These are phyloP conservation scores for Micromys minutus DNA, from an alignment of 2,113 vertebrate species.

Conservation along the genomic window DNA sequence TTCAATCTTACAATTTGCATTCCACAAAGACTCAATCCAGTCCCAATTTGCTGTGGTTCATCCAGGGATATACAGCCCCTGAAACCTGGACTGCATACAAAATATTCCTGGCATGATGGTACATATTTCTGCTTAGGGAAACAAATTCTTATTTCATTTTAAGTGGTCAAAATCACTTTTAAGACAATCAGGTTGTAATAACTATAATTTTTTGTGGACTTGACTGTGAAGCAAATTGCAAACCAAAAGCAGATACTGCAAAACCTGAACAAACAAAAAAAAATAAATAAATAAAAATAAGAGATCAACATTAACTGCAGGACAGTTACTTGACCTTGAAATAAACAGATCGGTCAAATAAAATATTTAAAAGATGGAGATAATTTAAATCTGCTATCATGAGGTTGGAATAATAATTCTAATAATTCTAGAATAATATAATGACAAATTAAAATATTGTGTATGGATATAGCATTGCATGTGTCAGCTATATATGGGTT, in stretches of 20 bases:
- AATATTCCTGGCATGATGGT: background rate
- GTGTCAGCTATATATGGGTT: background rate
- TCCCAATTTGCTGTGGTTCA: background rate
- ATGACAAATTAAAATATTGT: background rate
- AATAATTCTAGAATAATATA: background rate
- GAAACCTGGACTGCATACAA: background rate
- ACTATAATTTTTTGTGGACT: constrained; percentile 41
- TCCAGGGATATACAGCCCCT: background rate
- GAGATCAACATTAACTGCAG: background rate
- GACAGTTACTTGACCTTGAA: background rate
- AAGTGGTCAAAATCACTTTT: constrained; percentile 26
- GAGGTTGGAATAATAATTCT: background rate
- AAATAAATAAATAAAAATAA: constrained; percentile 24
- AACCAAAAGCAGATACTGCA: background rate
- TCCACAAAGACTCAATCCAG: background rate
- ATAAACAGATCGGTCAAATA: background rate
- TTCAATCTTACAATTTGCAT: background rate
- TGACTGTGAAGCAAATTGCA: constrained; percentile 12
- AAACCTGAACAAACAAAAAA: background rate
- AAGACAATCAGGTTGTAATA: constrained; percentile 23
- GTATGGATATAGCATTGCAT: background rate
- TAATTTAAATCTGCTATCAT: constrained; percentile 2
- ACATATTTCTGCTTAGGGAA: background rate
- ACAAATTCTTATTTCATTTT: background rate
- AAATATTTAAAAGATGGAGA: background rate